phyloP scores from a whole-genome alignment of 2,113 vertebrate species.

The Cyprinodon tularosa region DNA sequence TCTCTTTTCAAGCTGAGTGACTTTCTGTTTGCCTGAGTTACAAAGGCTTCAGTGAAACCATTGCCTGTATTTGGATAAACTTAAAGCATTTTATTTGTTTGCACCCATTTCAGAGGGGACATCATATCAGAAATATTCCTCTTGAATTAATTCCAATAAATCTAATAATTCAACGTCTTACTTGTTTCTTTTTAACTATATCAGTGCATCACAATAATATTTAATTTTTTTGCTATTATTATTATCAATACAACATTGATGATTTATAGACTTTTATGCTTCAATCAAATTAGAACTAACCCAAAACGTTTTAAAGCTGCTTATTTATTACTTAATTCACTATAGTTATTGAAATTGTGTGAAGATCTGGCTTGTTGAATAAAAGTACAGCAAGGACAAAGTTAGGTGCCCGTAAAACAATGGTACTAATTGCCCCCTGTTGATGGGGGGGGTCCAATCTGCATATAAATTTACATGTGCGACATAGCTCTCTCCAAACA shows the following conservation, averaged over 20 bases:
- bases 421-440: no score
- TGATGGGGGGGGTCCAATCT: no score
- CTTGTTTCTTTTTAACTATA: background rate
- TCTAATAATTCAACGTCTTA: background rate
- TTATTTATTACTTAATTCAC: background rate
- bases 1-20: constrained; percentile 27
- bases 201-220: background rate
- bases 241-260: background rate
- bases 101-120: background rate
- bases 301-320: background rate
- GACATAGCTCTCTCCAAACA: no score
- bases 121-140: background rate
- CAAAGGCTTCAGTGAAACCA: constrained; percentile 17
- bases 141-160: background rate
- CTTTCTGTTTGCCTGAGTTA: constrained; percentile 30
- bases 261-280: background rate
- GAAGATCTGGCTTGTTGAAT: no score
- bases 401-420: no score
- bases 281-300: background rate
- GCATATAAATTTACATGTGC: no score
- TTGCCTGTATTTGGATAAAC: constrained; percentile 21
- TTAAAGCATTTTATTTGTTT: constrained; percentile 18
- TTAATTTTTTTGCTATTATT: no score
- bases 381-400: no score
- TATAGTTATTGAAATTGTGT: no score